Evolutionary conservation across 2,797 vertebrate genomes (phyloP).

Genomic region (Megalops cyprinoides): DNA sequence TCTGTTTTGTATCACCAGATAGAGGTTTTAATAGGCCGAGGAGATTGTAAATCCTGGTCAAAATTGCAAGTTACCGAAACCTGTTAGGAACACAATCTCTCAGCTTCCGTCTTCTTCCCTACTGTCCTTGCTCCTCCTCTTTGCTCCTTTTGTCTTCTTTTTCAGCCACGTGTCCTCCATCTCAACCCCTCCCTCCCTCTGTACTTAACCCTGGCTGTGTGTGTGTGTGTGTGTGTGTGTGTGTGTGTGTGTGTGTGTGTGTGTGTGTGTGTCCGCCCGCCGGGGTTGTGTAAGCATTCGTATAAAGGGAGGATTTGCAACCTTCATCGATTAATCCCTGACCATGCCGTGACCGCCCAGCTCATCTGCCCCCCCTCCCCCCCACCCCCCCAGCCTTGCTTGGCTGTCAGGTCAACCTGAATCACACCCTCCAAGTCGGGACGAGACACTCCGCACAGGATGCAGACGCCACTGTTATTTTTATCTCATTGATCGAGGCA

Average conservation of each 20-base stretch:
- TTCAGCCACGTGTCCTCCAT: neutral
- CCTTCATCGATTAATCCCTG: conserved; percentile 4
- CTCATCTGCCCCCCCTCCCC: neutral
- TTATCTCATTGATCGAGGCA: conserved; percentile 62
- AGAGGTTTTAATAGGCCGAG: neutral
- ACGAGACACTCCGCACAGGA: conserved; percentile 37
- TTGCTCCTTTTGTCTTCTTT: neutral
- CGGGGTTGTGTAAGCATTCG: neutral
- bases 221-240: neutral
- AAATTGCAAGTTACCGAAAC: neutral
- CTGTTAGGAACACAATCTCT: no score
- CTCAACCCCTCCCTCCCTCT: neutral
- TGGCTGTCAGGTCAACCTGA: neutral
- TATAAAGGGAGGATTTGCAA: neutral
- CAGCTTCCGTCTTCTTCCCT: neutral
- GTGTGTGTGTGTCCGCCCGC: neutral
- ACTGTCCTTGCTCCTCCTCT: neutral
- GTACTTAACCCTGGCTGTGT: neutral
- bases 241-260: neutral
- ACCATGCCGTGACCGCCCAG: neutral
- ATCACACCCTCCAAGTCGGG: conserved; percentile 16
- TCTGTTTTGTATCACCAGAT: neutral
- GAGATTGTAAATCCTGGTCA: neutral
- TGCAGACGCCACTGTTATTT: conserved; percentile 62
- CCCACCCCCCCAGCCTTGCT: conserved; percentile 23